A percentile compares a stretch with the other conserved stretches of the same genome.
Conservation (phyloP, 2,888 invertebrate species). For the Synergus laeviventris region DNA sequence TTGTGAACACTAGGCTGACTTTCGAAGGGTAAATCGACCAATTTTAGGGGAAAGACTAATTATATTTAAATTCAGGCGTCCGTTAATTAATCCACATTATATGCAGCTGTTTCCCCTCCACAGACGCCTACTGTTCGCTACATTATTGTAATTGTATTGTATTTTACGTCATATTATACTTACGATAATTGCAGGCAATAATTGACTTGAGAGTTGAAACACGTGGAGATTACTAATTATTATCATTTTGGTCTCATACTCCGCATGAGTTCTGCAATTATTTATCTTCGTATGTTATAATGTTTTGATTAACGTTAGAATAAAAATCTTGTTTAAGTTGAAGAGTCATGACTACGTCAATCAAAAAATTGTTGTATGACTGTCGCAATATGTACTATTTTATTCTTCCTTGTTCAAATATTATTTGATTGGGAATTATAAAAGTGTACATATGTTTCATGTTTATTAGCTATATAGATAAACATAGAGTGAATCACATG, state of each 20-base stretch:
- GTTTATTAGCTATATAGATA: no score
- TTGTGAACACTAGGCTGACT: constrained; percentile 35
- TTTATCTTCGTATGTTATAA: no score
- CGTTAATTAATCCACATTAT: constrained; percentile 61
- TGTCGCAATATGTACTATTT: no score
- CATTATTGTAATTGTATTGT: constrained; percentile 56
- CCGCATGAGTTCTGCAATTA: no score
- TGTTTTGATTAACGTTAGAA: no score
- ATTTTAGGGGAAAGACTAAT: constrained; percentile 49
- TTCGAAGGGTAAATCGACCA: constrained; percentile 49
- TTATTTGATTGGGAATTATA: no score
- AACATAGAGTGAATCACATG: no score
- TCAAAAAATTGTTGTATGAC: no score
- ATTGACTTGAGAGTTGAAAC: not conserved
- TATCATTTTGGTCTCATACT: not conserved
- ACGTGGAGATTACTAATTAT: not conserved
- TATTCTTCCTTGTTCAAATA: no score
- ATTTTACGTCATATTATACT: not conserved
- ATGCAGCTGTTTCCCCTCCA: constrained; percentile 52
- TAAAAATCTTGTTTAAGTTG: no score
- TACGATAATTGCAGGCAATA: not conserved
- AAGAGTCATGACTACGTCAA: no score
- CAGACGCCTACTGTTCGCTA: constrained; percentile 45
- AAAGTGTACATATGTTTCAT: no score
- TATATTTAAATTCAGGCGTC: constrained; percentile 55